A percentile compares a stretch with the other conserved stretches of the same genome.
phyloP scores from a whole-genome alignment of 2,113 vertebrate genomes.

The Ptilonorhynchus violaceus region DNA sequence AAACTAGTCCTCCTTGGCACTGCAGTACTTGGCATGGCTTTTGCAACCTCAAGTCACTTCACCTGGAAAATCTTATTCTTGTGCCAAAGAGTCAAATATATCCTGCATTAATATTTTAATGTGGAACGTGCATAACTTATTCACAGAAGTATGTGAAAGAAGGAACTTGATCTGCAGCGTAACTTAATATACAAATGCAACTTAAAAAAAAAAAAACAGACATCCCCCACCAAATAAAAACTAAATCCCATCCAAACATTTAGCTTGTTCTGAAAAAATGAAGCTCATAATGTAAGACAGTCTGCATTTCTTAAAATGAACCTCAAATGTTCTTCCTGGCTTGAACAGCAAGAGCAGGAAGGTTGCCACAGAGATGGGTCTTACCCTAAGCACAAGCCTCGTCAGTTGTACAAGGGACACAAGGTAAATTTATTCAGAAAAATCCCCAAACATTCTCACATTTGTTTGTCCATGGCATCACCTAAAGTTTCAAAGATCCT shows the following conservation, averaged over 20 bases:
- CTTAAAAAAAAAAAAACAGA: not conserved
- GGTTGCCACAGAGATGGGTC: not conserved
- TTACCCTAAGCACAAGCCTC: not conserved
- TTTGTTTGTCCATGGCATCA: not conserved
- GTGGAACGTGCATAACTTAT: not conserved
- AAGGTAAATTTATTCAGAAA: not conserved
- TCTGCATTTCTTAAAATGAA: not conserved
- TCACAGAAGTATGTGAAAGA: not conserved
- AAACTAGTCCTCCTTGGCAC: not conserved
- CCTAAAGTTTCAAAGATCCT: not conserved
- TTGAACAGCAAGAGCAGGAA: not conserved
- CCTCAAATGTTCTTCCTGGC: not conserved
- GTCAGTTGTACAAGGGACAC: not conserved
- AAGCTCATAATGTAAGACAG: not conserved
- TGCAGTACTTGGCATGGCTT: not conserved
- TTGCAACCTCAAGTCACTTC: not conserved
- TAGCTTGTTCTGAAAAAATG: not conserved
- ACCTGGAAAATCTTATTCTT: not conserved
- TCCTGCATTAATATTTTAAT: constrained; percentile 4
- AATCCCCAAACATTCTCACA: not conserved
- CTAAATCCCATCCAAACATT: not conserved
- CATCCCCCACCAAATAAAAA: not conserved
- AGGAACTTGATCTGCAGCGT: not conserved
- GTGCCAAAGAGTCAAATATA: not conserved
- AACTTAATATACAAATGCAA: not conserved